phyloP scores from a whole-genome alignment of 2,113 vertebrate species.

The Ophiodon elongatus region DNA sequence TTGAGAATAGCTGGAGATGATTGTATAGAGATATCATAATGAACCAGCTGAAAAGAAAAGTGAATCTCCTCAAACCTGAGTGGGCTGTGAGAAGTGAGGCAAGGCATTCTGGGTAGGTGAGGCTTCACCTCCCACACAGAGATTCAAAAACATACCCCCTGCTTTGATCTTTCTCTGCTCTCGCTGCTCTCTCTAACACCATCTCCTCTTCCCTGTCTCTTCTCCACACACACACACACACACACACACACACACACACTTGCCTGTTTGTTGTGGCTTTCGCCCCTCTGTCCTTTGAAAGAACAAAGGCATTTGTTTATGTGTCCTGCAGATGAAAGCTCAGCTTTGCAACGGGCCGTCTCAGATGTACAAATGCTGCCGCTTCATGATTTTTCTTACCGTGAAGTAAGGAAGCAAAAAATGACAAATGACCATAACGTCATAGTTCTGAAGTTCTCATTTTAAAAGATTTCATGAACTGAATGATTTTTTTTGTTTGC shows the following conservation, averaged over 20 bases:
- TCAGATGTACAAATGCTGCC: slow-evolving; percentile 57
- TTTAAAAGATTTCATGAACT: neutral
- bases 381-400: slow-evolving; percentile 24
- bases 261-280: slow-evolving; percentile 72
- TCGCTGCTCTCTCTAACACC: slow-evolving; percentile 10
- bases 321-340: slow-evolving; percentile 76
- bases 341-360: slow-evolving; percentile 56
- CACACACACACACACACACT: slow-evolving; percentile 21
- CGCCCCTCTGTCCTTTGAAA: slow-evolving; percentile 68
- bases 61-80: slow-evolving; percentile 70
- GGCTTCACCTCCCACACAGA: slow-evolving; percentile 77
- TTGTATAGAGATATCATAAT: slow-evolving; percentile 51
- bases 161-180: slow-evolving; percentile 67
- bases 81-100: slow-evolving; percentile 71
- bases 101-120: slow-evolving; percentile 82
- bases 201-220: slow-evolving; percentile 32
- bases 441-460: neutral
- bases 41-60: slow-evolving; percentile 50
- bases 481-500: neutral
- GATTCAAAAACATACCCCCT: slow-evolving; percentile 67
- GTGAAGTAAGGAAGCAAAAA: neutral
- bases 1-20: slow-evolving; percentile 64
- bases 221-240: slow-evolving; percentile 33
- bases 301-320: slow-evolving; percentile 78
- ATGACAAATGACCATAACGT: neutral